phyloP scores from a whole-genome alignment of 2,888 invertebrate genomes.

The Imbricaverruca yamaguchii region DNA sequence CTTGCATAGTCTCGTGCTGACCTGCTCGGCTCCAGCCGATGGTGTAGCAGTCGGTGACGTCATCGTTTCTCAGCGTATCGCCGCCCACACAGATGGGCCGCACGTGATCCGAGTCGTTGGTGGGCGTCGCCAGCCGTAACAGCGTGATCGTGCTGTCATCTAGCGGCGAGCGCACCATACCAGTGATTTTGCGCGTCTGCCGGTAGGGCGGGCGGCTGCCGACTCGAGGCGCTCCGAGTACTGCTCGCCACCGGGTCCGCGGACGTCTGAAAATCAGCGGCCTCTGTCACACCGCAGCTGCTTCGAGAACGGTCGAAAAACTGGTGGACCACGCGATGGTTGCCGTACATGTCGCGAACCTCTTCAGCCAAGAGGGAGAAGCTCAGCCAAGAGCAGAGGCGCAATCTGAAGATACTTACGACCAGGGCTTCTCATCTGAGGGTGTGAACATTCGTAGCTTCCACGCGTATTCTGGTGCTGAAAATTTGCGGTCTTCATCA shows the following conservation, averaged over 20 bases:
- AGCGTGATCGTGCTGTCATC: neutral
- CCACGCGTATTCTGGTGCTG: too few species aligned
- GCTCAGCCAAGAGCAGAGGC: too few species aligned
- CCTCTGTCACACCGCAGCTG: neutral
- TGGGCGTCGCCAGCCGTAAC: neutral
- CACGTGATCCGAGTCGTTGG: neutral
- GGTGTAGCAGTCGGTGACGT: neutral
- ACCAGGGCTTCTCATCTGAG: too few species aligned
- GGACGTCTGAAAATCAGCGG: neutral
- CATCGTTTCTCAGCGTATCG: neutral
- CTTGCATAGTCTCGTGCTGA: neutral
- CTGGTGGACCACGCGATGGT: too few species aligned
- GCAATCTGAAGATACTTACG: too few species aligned
- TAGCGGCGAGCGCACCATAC: slow-evolving; percentile 9
- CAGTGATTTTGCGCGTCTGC: neutral
- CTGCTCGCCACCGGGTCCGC: neutral
- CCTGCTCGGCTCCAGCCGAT: neutral
- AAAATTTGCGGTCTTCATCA: too few species aligned
- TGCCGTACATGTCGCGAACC: neutral
- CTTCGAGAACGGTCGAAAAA: too few species aligned
- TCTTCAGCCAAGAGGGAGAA: too few species aligned
- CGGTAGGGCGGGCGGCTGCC: neutral
- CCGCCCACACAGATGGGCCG: neutral
- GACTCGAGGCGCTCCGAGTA: neutral
- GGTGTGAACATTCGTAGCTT: too few species aligned